phyloP scores from a whole-genome alignment of 2,888 invertebrate genomes.

The Fragum fragum region DNA sequence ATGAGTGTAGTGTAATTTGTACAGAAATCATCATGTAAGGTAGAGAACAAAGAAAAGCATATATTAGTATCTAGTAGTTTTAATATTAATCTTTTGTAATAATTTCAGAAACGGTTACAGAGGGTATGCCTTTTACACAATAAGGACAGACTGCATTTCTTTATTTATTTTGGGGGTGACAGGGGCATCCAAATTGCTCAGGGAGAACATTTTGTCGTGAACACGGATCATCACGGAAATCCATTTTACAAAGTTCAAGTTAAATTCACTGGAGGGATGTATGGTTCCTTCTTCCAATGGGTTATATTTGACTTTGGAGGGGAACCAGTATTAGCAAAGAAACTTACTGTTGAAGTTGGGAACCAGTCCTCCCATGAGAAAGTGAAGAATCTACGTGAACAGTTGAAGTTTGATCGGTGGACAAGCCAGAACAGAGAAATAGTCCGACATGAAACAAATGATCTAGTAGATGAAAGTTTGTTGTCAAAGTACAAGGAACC shows the following conservation, averaged over 20 bases:
- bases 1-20: no score
- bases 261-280: slow-evolving; percentile 81
- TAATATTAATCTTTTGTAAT: neutral
- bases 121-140: slow-evolving; percentile 82
- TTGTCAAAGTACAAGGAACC: slow-evolving; percentile 80
- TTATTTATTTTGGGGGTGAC: slow-evolving; percentile 61
- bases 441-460: slow-evolving; percentile 65
- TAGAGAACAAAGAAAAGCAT: no score
- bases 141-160: slow-evolving; percentile 83
- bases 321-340: slow-evolving; percentile 79
- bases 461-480: slow-evolving; percentile 59
- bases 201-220: slow-evolving; percentile 77
- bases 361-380: slow-evolving; percentile 75
- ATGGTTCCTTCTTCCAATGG: slow-evolving; percentile 85
- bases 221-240: slow-evolving; percentile 59
- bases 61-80: no score
- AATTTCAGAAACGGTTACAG: slow-evolving; percentile 70
- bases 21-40: no score
- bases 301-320: slow-evolving; percentile 84
- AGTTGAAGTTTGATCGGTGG: slow-evolving; percentile 84
- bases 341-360: slow-evolving; percentile 83
- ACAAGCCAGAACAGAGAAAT: slow-evolving; percentile 81
- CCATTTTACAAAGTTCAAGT: slow-evolving; percentile 70
- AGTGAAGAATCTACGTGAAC: slow-evolving; percentile 77
- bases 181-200: slow-evolving; percentile 78